These are phyloP conservation scores for Gymnothorax javanicus DNA, from an alignment of 2,797 vertebrate genomes.

Conservation along the genomic window DNA sequence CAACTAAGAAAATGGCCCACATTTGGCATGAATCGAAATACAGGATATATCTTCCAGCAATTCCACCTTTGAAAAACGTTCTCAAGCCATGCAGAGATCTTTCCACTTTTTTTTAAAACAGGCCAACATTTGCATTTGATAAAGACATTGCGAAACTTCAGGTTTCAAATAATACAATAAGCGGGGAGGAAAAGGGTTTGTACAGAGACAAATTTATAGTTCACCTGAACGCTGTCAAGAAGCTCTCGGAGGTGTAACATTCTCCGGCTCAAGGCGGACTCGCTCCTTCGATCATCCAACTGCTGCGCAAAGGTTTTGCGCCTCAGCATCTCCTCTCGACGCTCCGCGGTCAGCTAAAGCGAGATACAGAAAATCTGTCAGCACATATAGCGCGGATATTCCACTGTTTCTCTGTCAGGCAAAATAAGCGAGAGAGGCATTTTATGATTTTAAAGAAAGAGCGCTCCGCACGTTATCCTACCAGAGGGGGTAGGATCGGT, in stretches of 20 bases:
- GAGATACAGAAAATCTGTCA: neutral
- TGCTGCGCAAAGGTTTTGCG: slow-evolving; percentile 56
- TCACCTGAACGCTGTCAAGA: slow-evolving; percentile 69
- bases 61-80: too few species aligned
- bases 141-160: too few species aligned
- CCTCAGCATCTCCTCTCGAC: slow-evolving; percentile 64
- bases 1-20: too few species aligned
- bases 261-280: slow-evolving; percentile 41
- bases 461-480: slow-evolving; percentile 43
- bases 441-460: neutral
- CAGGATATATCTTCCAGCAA: too few species aligned
- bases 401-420: neutral
- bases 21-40: too few species aligned
- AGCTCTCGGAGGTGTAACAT: slow-evolving; percentile 60
- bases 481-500: slow-evolving; percentile 71
- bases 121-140: too few species aligned
- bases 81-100: too few species aligned
- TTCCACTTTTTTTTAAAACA: too few species aligned
- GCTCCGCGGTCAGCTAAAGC: slow-evolving; percentile 63
- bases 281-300: slow-evolving; percentile 40
- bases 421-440: neutral
- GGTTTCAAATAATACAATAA: too few species aligned
- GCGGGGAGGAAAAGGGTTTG: neutral
- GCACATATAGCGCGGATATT: neutral
- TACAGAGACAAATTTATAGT: neutral